Base-by-base conservation (phyloP, 30 jellyfish, hydroid and myxozoan genomes). In the Phacellophora camtschatica region DNA sequence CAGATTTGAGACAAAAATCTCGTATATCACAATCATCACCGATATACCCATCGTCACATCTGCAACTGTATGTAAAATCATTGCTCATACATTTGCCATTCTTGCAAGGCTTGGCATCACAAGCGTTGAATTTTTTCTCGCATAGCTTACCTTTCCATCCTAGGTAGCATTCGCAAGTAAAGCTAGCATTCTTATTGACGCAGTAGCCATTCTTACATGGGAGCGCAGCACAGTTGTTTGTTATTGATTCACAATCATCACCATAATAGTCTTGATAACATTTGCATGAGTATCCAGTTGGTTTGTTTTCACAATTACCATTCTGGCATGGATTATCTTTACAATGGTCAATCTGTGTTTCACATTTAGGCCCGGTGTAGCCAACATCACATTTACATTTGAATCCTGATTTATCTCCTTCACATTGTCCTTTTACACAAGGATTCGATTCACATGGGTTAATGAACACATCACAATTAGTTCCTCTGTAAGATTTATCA, bases 371-470 rank as follows among this genome's bases (percentile, higher is more conserved):
- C 4, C 95, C 95, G 4, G 77, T 65, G 67, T 25, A 83, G 20
- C 95, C 95, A 2, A 41, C 68, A 5, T 45, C 24, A 43, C 95
- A 83, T 2, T 28, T 29, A 46, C 90, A 79, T 1, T 24, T 33
- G 49, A 37, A 63, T 6, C 2, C 43, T 2, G 19, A 62, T 37
- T 45, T 58, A 0, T 79, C 56, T 20, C 67, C 39, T 33, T 49
- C 41, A 22, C 90, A 79, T 0, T 16, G 31, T 8, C 90, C 90
- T 4, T 64, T 63, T 2, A 23, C 51, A 50, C 90, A 79, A 9
- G 90, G 90, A 16, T 65, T 35, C 35, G 67, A 42, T 16, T 39
- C 64, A 48, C 90, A 79, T 4, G 90, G 83, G 69, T 63, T 74
- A 27, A 63, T 31, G n/a, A 31, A 35, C 1, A 41, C 30, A 34